Evolutionary conservation across 2,113 vertebrate genomes (phyloP).

Genomic region (Nycticebus coucang): DNA sequence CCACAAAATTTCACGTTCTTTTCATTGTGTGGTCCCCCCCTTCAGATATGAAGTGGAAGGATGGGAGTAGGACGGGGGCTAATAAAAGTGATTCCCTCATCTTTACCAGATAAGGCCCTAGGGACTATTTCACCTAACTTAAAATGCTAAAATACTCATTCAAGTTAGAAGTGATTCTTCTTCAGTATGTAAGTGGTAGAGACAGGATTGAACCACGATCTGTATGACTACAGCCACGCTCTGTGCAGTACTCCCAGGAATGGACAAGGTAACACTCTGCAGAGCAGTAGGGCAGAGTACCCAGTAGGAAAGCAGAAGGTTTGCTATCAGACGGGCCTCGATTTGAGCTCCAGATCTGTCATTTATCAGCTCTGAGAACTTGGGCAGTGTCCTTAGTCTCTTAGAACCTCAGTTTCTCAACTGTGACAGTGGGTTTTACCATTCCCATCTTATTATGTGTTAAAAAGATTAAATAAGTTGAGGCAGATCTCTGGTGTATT

Average conservation of each 20-base stretch:
- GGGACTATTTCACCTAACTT: not conserved
- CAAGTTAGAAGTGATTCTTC: not conserved
- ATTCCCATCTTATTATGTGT: not conserved
- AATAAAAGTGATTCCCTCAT: not conserved
- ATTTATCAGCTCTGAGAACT: not conserved
- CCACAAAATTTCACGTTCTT: not conserved
- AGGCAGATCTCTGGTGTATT: not conserved
- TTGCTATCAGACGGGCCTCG: not conserved
- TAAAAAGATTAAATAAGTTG: not conserved
- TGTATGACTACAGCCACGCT: rapidly evolving
- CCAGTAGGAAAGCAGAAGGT: not conserved
- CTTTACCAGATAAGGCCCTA: not conserved
- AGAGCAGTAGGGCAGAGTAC: not conserved
- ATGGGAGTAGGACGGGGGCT: not conserved
- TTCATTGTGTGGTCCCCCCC: not conserved
- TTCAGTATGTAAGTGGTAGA: not conserved
- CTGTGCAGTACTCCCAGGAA: not conserved
- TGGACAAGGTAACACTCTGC: not conserved
- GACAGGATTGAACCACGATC: not conserved
- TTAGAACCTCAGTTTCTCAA: not conserved
- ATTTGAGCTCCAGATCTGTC: not conserved
- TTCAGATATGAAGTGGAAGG: not conserved
- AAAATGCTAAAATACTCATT: not conserved
- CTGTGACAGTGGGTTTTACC: not conserved
- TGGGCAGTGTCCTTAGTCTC: not conserved